These are phyloP conservation scores for Habrosyne pyritoides DNA, from an alignment of 2,888 invertebrate genomes.

Conservation along the genomic window DNA sequence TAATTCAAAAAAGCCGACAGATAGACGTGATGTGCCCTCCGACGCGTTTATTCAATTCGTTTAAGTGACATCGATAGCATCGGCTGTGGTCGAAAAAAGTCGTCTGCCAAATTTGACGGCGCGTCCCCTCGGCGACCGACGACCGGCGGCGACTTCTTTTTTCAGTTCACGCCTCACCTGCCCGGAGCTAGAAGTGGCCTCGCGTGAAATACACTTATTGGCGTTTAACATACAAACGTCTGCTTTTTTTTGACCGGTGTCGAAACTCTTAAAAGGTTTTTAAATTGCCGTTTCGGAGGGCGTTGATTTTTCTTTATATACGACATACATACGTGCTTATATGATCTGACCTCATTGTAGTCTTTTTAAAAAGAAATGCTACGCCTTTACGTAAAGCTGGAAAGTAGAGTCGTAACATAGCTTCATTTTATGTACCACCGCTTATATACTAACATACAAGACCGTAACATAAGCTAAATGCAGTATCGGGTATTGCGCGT, in stretches of 20 bases:
- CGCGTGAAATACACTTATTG: conserved; percentile 70
- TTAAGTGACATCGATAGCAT: conserved; percentile 82
- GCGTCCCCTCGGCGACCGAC: conserved; percentile 50
- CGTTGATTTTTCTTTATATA: conserved; percentile 38
- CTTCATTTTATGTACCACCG: conserved; percentile 34
- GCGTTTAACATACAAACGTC: conserved; percentile 64
- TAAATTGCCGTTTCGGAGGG: conserved; percentile 23
- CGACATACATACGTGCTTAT: conserved; percentile 12
- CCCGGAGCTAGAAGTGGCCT: conserved; percentile 60
- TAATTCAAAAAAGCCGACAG: conserved; percentile 43
- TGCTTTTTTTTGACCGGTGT: conserved; percentile 48
- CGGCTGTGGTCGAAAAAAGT: conserved; percentile 75
- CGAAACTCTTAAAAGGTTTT: conserved; percentile 40
- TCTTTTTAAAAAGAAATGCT: conserved; percentile 16
- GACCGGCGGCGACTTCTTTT: conserved; percentile 62
- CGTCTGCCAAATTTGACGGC: conserved; percentile 72
- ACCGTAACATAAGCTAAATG: conserved; percentile 74
- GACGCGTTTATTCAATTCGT: conserved; percentile 79
- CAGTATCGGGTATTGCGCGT: conserved; percentile 82
- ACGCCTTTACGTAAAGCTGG: conserved; percentile 13
- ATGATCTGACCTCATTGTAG: conserved; percentile 18
- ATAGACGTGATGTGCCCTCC: conserved; percentile 60
- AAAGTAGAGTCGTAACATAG: conserved; percentile 22
- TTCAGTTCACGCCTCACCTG: conserved; percentile 74
- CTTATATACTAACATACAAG: conserved; percentile 43